Evolutionary conservation across 2,888 invertebrate genomes (phyloP).

Genomic region (Metellina segmentata): DNA sequence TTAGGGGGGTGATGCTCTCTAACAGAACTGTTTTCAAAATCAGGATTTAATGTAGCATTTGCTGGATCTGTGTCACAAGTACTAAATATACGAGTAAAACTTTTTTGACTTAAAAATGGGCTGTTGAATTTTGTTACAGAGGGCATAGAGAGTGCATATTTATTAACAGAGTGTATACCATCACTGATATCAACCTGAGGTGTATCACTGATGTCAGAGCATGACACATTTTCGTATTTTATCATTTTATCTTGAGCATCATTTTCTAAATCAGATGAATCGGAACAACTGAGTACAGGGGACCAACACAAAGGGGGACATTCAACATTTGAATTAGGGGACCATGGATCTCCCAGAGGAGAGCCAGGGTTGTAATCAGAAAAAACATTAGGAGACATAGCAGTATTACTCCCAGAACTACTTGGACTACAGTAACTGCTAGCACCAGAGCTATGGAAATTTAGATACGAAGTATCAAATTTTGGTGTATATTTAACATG

Average conservation of each 20-base stretch:
- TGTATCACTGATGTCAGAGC: background rate
- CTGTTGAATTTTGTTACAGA: background rate
- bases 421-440: conserved; percentile 34
- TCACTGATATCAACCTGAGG: background rate
- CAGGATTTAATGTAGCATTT: background rate
- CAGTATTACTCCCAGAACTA: conserved; percentile 38
- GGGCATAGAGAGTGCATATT: background rate
- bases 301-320: conserved; percentile 16
- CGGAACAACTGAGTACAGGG: conserved; percentile 22
- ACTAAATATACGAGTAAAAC: too few relatives aligned
- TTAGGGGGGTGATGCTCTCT: background rate
- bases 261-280: conserved; percentile 13
- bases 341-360: conserved; percentile 35
- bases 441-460: conserved; percentile 78
- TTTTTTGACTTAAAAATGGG: background rate
- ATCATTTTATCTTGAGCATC: background rate
- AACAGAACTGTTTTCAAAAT: background rate
- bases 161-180: background rate
- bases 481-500: conserved; percentile 12
- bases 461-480: conserved; percentile 52
- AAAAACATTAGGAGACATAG: conserved; percentile 43
- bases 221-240: background rate
- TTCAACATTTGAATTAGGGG: conserved; percentile 29
- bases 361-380: conserved; percentile 28
- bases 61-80: too few relatives aligned